Percentiles rank a stretch among this genome's conserved stretches.
phyloP scores from a whole-genome alignment of 92 coral and sea anemone species.

The Parazoanthus darwini region DNA sequence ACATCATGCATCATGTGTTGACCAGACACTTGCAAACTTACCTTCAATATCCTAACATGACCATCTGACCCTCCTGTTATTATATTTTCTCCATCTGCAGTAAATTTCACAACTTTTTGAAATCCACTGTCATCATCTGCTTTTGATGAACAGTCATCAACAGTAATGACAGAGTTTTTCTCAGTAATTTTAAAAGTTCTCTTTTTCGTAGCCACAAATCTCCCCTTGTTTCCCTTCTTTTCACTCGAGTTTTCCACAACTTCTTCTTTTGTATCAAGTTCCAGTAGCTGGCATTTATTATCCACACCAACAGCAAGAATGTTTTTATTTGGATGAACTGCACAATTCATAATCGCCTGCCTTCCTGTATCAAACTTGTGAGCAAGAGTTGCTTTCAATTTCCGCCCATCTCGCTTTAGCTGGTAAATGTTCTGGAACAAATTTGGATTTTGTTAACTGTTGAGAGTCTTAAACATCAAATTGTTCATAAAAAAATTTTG shows the following conservation, averaged over 20 bases:
- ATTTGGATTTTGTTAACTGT: neutral
- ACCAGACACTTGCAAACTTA: slow-evolving; percentile 11
- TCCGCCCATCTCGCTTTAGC: slow-evolving; percentile 64
- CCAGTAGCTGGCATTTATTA: slow-evolving; percentile 90
- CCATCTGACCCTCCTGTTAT: slow-evolving; percentile 99
- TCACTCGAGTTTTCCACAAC: slow-evolving; percentile 52
- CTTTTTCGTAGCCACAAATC: slow-evolving; percentile 65
- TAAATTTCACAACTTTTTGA: slow-evolving; percentile 93
- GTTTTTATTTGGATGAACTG: slow-evolving; percentile 79
- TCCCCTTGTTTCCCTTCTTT: slow-evolving; percentile 69
- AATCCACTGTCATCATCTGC: slow-evolving; percentile 89
- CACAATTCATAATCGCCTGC: slow-evolving; percentile 95
- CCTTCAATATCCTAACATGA: slow-evolving; percentile 85
- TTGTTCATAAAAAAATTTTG: neutral
- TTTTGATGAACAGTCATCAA: slow-evolving; percentile 57
- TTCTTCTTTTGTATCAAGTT: slow-evolving; percentile 77
- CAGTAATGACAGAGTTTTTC: slow-evolving; percentile 65
- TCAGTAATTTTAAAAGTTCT: slow-evolving; percentile 57
- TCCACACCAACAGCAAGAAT: slow-evolving; percentile 93
- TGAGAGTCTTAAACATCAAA: neutral
- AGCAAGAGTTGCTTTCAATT: slow-evolving; percentile 75
- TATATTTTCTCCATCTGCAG: slow-evolving; percentile 82
- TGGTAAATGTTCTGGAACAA: slow-evolving; percentile 78
- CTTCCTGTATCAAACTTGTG: slow-evolving; percentile 96
- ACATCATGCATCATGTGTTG: too few relatives aligned